Base-by-base conservation (phyloP, 2,113 vertebrate species). In the Psephotus haematonotus region DNA sequence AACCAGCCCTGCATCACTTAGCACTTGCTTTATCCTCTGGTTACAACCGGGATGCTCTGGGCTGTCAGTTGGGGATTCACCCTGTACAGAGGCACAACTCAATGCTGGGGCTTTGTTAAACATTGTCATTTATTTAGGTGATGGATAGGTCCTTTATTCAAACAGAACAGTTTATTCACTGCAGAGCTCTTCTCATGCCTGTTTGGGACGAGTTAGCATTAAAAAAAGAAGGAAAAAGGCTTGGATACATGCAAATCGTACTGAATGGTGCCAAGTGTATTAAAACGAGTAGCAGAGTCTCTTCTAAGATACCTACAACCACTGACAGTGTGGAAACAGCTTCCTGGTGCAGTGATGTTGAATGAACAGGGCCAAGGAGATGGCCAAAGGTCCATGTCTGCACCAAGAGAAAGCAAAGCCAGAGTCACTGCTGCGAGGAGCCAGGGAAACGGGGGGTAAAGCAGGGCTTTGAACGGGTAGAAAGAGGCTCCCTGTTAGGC, bases 211-310 rank as follows among this genome's bases (percentile, higher is more conserved):
- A 84, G 39, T 95, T 83, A 93, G 70, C 92, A 17, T 82, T 84
- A 55, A 52, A 85, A 46, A 82, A 75, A 47, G 13, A 78, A 46
- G 22, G 16, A 44, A 59, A 95, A 93, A 96, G 63, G 47, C 39
- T 90, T 41, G 72, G 92, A 55, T 93, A 96, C 97, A 97, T 96
- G 96, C 96, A 96, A 97, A 97, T 91, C 79, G 89, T 90, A 97
- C 59, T 69, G 90, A 93, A 35, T 29, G 13, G 60, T 92, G 84
- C 92, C 84, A 87, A 82, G 59, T 78, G 84, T 44, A 86, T 62
- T 86, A 87, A 80, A 92, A 93, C 2, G 11, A 85, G 82, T 68
- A 89, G 85, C 67, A 70, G 94, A 87, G 65, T 80, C 86, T 84
- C 79, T 90, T 93, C 90, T 72, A 88, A 81, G 50, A 83, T 69